Percentiles rank a stretch among this genome's conserved stretches.
phyloP scores from a whole-genome alignment of 2,797 vertebrate species.

The Gallirallus australis region DNA sequence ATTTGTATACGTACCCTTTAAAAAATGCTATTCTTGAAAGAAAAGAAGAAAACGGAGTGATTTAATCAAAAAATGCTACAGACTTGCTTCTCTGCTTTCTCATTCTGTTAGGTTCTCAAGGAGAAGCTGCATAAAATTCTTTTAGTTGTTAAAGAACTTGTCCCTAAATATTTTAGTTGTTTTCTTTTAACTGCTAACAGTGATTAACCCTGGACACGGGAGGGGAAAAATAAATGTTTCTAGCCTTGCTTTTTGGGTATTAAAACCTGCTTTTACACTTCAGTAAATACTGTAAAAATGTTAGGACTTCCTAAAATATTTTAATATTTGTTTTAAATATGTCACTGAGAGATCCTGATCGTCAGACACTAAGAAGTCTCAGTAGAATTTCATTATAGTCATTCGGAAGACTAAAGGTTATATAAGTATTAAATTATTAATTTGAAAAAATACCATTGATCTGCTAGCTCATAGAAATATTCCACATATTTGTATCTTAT shows the following conservation, averaged over 20 bases:
- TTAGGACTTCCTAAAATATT: neutral
- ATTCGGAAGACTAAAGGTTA: neutral
- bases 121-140: neutral
- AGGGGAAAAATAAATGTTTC: neutral
- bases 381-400: neutral
- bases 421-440: neutral
- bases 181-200: neutral
- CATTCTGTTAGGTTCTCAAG: neutral
- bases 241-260: neutral
- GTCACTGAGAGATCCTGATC: neutral
- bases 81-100: neutral
- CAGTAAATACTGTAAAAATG: neutral
- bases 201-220: neutral
- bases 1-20: neutral
- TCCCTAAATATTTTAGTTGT: neutral
- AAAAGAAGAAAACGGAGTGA: rapidly evolving
- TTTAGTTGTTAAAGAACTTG: neutral
- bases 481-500: neutral
- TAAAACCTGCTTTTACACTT: neutral
- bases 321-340: neutral
- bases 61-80: neutral
- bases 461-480: neutral
- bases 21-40: neutral
- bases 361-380: neutral
- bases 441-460: neutral